A percentile compares a stretch with the other conserved stretches of the same genome.
phyloP scores from a whole-genome alignment of 2,888 invertebrate genomes.

The Drosophila mulleri region DNA sequence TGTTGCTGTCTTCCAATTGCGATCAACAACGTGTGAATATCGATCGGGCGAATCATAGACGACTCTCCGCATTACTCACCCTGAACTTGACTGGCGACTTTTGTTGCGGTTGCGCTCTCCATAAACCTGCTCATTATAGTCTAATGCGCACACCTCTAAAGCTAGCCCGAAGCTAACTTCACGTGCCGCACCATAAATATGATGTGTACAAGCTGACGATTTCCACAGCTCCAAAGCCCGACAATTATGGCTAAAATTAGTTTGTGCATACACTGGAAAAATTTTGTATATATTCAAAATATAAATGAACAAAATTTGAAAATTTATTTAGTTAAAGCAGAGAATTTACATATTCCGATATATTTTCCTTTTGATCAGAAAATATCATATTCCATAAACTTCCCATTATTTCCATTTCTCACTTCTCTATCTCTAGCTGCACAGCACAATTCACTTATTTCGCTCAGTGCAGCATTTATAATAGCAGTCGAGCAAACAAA shows the following conservation, averaged over 20 bases:
- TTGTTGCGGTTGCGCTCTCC: slow-evolving; percentile 22
- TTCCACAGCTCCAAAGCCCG: slow-evolving; percentile 9
- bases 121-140: slow-evolving; percentile 37
- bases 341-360: background rate
- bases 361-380: no score
- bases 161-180: slow-evolving; percentile 19
- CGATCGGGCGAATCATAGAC: slow-evolving; percentile 39
- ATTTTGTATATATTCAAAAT: background rate
- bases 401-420: no score
- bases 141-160: slow-evolving; percentile 54
- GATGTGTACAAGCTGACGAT: slow-evolving; percentile 20
- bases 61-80: slow-evolving; percentile 64
- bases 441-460: slow-evolving; percentile 9
- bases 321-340: no score
- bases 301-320: background rate
- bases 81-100: slow-evolving; percentile 64
- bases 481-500: slow-evolving; percentile 23
- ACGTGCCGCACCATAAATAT: slow-evolving; percentile 14
- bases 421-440: background rate
- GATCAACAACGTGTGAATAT: slow-evolving; percentile 35
- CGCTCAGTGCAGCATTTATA: slow-evolving; percentile 40
- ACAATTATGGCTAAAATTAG: slow-evolving; percentile 11
- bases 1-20: slow-evolving; percentile 38
- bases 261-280: slow-evolving; percentile 12
- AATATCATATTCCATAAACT: no score